Base-by-base conservation (phyloP, 2,888 invertebrate genomes). In the Drosophila aldrichi region DNA sequence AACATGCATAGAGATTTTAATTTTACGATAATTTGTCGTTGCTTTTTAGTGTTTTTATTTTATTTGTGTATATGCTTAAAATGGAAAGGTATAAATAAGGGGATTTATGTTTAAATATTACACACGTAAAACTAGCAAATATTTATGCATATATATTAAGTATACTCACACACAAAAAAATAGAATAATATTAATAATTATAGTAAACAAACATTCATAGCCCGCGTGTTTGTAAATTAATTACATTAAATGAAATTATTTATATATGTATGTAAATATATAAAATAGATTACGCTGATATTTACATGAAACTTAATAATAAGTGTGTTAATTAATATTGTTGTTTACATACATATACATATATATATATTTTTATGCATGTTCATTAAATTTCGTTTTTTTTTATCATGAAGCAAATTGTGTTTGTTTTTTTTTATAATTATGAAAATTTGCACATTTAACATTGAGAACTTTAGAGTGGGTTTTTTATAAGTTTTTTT, bases 221-320 rank as follows among this genome's bases (percentile, higher is more conserved):
- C 67, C 72, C 49, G 46, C 49, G 46, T 41, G 49, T 56, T 57
- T 52, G 44, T 59, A 41, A 60, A 71, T 14, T 80, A 80, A 73
- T 70, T 80, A 78, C 65, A 79, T 40, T 34, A 46, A 62, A 77
- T 65, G 55, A 59, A 76, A 73, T 61, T 29, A 40, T 54, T 16
- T 36, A 67, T 66, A 69, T 62, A 22, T 22, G 20, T 22, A 44
- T 43, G 18, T 18, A 60, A 14, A 55, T 38, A 20, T 62, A 63
- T 48, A 61, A 57, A 68, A 63, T 41, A 63, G 16, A 22, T 44
- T 79, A 66, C 55, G 44, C 62, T 70, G 70, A 77, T 87, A 89
- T 84, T 76, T 88, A 84, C 87, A 88, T n/a, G 32, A 49, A 87
- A 84, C 87, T 79, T 87, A 87, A 67, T 58, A 3, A 16, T 60